phyloP scores from a whole-genome alignment of 2,888 invertebrate genomes.

The Temnothorax ravouxi region DNA sequence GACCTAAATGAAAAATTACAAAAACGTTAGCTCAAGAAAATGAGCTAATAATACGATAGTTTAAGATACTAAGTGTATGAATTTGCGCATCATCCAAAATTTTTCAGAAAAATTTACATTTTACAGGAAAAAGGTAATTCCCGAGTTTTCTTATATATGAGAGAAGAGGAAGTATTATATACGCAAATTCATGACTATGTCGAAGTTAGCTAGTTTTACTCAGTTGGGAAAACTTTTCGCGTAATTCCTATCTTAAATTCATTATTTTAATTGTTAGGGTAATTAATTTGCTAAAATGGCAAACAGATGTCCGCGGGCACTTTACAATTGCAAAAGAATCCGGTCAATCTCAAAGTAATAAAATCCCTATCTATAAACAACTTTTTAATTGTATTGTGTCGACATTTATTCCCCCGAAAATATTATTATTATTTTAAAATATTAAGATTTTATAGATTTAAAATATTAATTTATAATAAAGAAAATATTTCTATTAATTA shows the following conservation, averaged over 20 bases:
- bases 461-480: neutral
- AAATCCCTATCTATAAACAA: neutral
- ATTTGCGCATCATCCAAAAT: neutral
- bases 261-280: slow-evolving; percentile 51
- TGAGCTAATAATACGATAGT: neutral
- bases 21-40: neutral
- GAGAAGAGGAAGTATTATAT: neutral
- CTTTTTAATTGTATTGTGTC: neutral
- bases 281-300: slow-evolving; percentile 54
- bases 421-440: neutral
- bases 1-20: neutral
- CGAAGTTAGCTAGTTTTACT: slow-evolving; percentile 26
- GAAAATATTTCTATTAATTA: slow-evolving; percentile 9
- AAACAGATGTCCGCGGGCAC: slow-evolving; percentile 58
- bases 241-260: slow-evolving; percentile 41
- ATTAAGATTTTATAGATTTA: neutral
- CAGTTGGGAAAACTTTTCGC: slow-evolving; percentile 36
- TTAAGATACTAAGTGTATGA: neutral
- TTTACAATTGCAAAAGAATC: slow-evolving; percentile 21
- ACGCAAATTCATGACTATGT: slow-evolving; percentile 27
- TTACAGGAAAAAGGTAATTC: neutral
- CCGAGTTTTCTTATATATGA: neutral
- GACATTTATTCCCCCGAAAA: neutral
- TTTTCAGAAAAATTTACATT: neutral
- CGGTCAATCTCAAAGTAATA: neutral